Evolutionary conservation across 2,113 vertebrate species (phyloP).

Genomic region (Pleuronectes platessa): DNA sequence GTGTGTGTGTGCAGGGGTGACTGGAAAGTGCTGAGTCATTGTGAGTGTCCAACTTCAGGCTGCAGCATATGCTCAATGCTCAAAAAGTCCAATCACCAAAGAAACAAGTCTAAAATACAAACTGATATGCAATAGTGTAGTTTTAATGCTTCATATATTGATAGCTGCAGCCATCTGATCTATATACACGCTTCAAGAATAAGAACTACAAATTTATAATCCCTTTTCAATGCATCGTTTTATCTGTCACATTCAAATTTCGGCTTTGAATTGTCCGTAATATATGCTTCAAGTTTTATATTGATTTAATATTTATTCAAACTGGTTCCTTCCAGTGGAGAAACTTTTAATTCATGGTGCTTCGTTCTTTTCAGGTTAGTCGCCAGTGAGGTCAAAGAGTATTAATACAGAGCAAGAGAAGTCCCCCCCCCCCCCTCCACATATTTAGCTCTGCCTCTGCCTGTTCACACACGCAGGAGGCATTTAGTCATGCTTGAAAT

Average conservation of each 20-base stretch:
- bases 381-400: slow-evolving; percentile 7
- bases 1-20: slow-evolving; percentile 8
- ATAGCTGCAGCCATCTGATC: neutral
- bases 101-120: neutral
- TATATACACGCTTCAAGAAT: neutral
- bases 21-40: slow-evolving; percentile 62
- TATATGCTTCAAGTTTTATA: neutral
- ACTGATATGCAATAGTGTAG: neutral
- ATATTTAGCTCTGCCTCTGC: neutral
- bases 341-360: neutral
- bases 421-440: neutral
- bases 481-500: neutral
- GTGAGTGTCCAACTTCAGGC: slow-evolving; percentile 29
- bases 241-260: neutral
- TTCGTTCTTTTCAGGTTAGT: too few species aligned
- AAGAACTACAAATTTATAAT: neutral
- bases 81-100: neutral
- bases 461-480: neutral
- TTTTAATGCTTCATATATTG: neutral
- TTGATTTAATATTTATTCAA: neutral
- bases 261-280: neutral
- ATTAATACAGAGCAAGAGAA: slow-evolving; percentile 22
- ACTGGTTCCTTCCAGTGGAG: neutral
- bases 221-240: neutral
- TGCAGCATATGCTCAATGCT: neutral